These are phyloP conservation scores for Arvicanthis niloticus DNA, from an alignment of 2,113 vertebrate species.

Conservation along the genomic window DNA sequence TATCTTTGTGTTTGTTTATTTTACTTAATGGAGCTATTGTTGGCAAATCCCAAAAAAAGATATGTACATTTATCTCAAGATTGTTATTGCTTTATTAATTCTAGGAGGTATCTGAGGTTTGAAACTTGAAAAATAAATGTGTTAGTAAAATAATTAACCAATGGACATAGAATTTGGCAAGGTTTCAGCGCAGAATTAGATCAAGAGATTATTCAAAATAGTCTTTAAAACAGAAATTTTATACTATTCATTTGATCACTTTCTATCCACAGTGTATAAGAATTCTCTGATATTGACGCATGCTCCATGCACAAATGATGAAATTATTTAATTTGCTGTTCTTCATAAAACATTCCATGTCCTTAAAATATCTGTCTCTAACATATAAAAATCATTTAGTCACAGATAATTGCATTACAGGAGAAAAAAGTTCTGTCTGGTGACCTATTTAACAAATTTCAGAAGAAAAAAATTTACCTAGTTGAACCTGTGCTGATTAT, in stretches of 20 bases:
- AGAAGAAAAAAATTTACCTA: background rate
- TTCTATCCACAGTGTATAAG: background rate
- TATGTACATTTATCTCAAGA: background rate
- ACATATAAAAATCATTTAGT: background rate
- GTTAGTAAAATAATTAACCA: background rate
- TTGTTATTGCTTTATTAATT: slow-evolving; percentile 7
- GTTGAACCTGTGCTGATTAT: no score
- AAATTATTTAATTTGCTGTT: background rate
- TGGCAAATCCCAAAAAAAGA: background rate
- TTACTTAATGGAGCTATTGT: background rate
- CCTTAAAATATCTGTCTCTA: background rate
- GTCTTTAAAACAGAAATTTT: background rate
- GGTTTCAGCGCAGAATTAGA: background rate
- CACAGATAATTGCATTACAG: background rate
- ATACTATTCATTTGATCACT: background rate
- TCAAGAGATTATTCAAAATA: background rate
- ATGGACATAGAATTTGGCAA: background rate
- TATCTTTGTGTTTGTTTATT: background rate
- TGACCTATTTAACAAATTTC: background rate
- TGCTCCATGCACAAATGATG: background rate
- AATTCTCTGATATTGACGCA: background rate
- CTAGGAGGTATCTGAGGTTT: background rate
- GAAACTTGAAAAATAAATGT: background rate
- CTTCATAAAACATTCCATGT: background rate
- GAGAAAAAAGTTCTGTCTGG: background rate